Conservation (phyloP, 2,888 invertebrate species). For the Geotrupes spiniger region DNA sequence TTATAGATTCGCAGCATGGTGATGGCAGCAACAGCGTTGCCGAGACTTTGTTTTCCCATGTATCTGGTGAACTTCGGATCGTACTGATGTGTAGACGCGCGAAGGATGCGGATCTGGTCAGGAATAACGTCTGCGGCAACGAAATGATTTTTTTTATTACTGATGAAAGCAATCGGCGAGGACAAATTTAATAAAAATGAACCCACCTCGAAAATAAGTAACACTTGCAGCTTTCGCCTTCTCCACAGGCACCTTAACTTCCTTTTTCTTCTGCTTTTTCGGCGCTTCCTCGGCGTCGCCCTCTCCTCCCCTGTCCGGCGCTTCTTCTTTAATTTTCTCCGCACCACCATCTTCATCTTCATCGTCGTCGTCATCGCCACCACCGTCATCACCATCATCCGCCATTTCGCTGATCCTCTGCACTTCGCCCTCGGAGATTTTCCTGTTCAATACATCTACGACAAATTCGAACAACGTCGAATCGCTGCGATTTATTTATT, state of each 20-base stretch:
- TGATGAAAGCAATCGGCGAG: neutral
- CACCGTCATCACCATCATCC: neutral
- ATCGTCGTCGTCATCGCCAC: neutral
- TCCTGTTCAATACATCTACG: neutral
- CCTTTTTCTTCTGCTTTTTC: conserved; percentile 5
- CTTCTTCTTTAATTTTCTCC: conserved; percentile 22
- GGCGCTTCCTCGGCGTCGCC: conserved; percentile 15
- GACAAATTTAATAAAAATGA: neutral
- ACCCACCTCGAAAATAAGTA: conserved; percentile 32
- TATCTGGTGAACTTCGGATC: conserved; percentile 41
- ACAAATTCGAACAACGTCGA: neutral
- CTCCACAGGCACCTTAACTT: conserved; percentile 14
- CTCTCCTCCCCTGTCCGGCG: conserved; percentile 22
- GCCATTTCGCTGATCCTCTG: no score
- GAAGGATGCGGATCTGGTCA: conserved; percentile 41
- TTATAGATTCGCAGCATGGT: conserved; percentile 45
- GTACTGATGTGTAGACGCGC: conserved; percentile 43
- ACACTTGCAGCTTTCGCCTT: conserved; percentile 31
- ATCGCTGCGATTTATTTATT: neutral
- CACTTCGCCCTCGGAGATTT: neutral
- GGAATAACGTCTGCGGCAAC: conserved; percentile 32
- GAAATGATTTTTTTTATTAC: neutral
- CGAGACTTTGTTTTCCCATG: conserved; percentile 41
- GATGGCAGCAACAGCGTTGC: conserved; percentile 45
- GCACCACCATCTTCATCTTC: conserved; percentile 20